Percentiles rank a stretch among this genome's conserved stretches.
Conservation (phyloP, 2,888 invertebrate genomes). For the Dasypolia templi region DNA sequence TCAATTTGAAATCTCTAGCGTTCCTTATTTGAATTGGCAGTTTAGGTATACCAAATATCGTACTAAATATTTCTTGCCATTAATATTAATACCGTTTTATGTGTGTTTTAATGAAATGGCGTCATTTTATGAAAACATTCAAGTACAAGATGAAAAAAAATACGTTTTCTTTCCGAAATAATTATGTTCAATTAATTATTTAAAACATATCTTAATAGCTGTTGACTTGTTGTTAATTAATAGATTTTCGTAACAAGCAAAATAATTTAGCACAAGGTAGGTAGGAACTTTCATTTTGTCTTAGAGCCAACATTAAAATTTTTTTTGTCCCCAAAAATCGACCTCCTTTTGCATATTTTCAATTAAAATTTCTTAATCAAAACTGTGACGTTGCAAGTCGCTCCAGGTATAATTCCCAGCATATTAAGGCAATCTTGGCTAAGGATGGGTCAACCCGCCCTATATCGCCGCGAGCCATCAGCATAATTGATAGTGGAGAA, state of each 20-base stretch:
- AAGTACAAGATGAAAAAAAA: not conserved
- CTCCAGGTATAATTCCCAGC: conserved; percentile 58
- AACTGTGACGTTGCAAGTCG: conserved; percentile 51
- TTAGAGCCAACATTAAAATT: not conserved
- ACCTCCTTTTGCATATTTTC: conserved; percentile 24
- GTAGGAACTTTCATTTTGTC: not conserved
- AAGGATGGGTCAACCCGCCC: conserved; percentile 55
- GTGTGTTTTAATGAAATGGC: not conserved
- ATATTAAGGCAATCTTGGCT: conserved; percentile 73
- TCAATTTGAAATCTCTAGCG: not conserved
- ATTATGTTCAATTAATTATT: conserved; percentile 3
- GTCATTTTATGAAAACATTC: not conserved
- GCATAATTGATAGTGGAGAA: conserved; percentile 61
- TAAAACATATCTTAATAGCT: not conserved
- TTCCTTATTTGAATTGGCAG: not conserved
- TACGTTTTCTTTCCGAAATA: not conserved
- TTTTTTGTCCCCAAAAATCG: not conserved
- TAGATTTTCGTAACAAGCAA: not conserved
- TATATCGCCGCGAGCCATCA: conserved; percentile 65
- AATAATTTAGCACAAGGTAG: not conserved
- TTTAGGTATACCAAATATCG: not conserved
- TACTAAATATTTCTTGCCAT: not conserved
- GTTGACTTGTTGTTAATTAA: not conserved
- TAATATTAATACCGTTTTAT: too few species aligned
- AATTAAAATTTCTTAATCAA: conserved; percentile 55